phyloP scores from a whole-genome alignment of 2,888 invertebrate species.

The Tachina fera region DNA sequence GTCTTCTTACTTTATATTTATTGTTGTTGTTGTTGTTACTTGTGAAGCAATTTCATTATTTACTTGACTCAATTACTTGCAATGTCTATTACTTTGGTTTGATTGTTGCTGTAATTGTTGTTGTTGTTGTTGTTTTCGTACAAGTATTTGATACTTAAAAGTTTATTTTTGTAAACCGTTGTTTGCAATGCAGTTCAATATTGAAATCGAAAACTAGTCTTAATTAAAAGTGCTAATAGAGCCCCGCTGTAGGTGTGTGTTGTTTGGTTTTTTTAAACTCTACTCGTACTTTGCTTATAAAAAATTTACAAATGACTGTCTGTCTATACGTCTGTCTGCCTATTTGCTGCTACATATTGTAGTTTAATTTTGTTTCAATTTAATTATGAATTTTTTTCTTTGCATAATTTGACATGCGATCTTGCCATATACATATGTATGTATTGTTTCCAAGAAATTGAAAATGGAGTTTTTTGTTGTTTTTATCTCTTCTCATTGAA shows the following conservation, averaged over 20 bases:
- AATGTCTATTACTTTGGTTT: slow-evolving; percentile 56
- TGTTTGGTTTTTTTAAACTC: slow-evolving; percentile 9
- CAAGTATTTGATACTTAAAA: slow-evolving; percentile 15
- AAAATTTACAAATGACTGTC: slow-evolving; percentile 34
- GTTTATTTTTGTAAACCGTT: slow-evolving; percentile 15
- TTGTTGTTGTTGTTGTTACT: slow-evolving; percentile 22
- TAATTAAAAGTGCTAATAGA: slow-evolving; percentile 38
- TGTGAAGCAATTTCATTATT: slow-evolving; percentile 43
- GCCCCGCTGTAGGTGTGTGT: slow-evolving; percentile 43
- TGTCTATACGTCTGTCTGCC: slow-evolving; percentile 20
- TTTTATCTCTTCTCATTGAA: neutral
- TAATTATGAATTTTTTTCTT: slow-evolving; percentile 8
- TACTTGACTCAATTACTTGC: slow-evolving; percentile 65
- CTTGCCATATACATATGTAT: slow-evolving; percentile 56
- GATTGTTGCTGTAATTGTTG: neutral
- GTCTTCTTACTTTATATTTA: neutral
- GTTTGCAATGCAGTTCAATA: slow-evolving; percentile 26
- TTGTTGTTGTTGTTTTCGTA: neutral
- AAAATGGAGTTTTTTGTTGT: slow-evolving; percentile 19
- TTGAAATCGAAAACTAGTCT: slow-evolving; percentile 64
- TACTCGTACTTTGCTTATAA: neutral
- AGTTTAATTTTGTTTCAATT: slow-evolving; percentile 47
- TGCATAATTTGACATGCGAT: slow-evolving; percentile 52
- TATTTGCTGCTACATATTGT: slow-evolving; percentile 15
- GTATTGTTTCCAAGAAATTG: slow-evolving; percentile 41